Evolutionary conservation across 2,797 vertebrate genomes (phyloP), one percentile per base, ranked within the genome.

Genomic region (Enteromius thamalakanensis): DNA sequence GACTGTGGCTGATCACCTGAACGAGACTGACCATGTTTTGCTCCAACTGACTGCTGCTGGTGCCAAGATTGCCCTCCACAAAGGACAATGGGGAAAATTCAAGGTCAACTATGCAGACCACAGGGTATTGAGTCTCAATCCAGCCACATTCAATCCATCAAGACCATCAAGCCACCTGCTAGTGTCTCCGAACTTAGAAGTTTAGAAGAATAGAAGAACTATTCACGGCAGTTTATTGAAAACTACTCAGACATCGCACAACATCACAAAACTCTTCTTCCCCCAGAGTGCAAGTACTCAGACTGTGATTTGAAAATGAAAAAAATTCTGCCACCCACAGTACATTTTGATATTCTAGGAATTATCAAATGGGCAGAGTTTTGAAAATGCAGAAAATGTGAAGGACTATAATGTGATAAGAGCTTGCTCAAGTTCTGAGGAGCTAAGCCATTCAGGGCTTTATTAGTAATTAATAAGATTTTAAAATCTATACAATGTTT

Each of bases 151-250:
- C 83, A 86, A 8, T 83, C 9, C 0, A 23, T 86, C 0, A 0
- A 42, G 0, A 26, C 83, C 83, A 32, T 32, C 29, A 32, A 32
- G 29, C 29, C 29, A 32, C 29, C 29, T 0, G 8, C 60, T 0
- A 83, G 77, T 6, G 1, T 86, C 0, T 76, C 78, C 0, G 67
- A 86, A 26, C 80, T 88, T 0, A 4, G 42, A 1, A 87, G 82
- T 6, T 87, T 87, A 26, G 26, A 26, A 26, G 26, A 26, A 26
- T 15, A 14, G 84, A 1, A 80, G 84, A 88, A 89, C 3, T 89
- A 88, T 19, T 86, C 76, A 0, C 6, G 29, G 0, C 71, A 85
- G 5, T 86, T 87, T 29, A 81, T 87, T 6, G 84, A 88, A 1
- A 26, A 58, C 67, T 86, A 85, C 8, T 76, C 85, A 0, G 85